These are phyloP conservation scores for Acrobasis repandana DNA, from an alignment of 2,888 invertebrate species.

Conservation along the genomic window DNA sequence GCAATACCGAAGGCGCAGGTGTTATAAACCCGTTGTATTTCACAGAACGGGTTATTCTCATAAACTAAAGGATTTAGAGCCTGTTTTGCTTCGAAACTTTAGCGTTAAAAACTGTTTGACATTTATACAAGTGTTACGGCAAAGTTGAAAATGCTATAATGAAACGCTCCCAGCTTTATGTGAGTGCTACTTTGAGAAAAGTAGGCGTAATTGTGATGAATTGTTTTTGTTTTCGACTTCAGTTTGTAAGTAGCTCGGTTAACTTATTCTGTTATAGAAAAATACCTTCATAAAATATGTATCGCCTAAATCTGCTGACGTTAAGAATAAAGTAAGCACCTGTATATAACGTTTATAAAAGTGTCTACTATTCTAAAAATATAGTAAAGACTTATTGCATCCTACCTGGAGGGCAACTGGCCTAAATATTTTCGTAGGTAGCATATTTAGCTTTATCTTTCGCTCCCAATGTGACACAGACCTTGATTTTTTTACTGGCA, in stretches of 20 bases:
- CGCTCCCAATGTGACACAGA: no score
- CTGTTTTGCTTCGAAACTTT: slow-evolving; percentile 45
- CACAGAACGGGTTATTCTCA: slow-evolving; percentile 39
- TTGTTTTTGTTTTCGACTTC: slow-evolving; percentile 8
- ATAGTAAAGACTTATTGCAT: no score
- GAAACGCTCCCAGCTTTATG: slow-evolving; percentile 18
- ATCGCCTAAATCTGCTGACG: no score
- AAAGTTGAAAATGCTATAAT: slow-evolving; percentile 19
- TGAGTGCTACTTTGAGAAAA: slow-evolving; percentile 13
- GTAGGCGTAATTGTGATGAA: slow-evolving; percentile 14
- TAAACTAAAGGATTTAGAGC: slow-evolving; percentile 51
- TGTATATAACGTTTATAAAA: no score
- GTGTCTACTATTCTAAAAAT: no score
- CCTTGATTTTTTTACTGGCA: no score
- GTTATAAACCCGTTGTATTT: slow-evolving; percentile 40
- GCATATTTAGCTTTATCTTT: no score
- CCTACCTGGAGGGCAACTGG: no score
- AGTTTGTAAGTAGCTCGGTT: background rate
- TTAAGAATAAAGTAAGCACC: no score
- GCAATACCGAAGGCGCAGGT: slow-evolving; percentile 47
- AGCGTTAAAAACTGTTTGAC: slow-evolving; percentile 44
- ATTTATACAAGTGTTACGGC: slow-evolving; percentile 28
- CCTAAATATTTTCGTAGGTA: no score
- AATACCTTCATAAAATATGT: background rate
- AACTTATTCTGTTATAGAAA: background rate